phyloP scores from a whole-genome alignment of 2,113 vertebrate genomes.

The Tyto alba region DNA sequence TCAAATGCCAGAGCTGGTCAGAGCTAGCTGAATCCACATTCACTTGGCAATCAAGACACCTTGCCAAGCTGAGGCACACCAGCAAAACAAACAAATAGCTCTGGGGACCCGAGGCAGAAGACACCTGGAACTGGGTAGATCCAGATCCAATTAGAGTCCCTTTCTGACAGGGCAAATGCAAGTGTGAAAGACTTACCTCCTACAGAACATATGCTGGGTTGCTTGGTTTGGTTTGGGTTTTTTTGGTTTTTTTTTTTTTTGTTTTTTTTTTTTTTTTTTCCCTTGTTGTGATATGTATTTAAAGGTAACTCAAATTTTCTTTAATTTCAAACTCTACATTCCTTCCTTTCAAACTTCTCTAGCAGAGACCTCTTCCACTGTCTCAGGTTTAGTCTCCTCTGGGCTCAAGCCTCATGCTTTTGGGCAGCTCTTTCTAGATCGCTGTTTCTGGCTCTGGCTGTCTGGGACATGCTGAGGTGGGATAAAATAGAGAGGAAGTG shows the following conservation, averaged over 20 bases:
- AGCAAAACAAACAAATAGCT: background rate
- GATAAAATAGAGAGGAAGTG: background rate
- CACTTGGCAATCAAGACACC: background rate
- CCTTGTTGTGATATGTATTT: background rate
- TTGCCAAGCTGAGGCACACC: background rate
- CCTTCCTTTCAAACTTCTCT: background rate
- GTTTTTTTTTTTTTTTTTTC: background rate
- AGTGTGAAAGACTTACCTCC: background rate
- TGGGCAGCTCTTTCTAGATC: background rate
- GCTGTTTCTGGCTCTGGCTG: background rate
- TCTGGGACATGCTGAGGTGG: background rate
- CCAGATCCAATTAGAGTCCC: background rate
- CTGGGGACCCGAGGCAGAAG: background rate
- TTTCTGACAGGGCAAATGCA: background rate
- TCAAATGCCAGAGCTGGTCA: constrained; percentile 38
- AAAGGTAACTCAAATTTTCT: background rate
- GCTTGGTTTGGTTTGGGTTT: background rate
- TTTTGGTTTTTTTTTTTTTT: too few species aligned
- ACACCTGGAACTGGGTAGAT: constrained; percentile 11
- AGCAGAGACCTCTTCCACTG: background rate
- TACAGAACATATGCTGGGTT: background rate
- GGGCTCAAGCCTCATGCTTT: background rate
- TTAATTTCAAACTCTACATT: background rate
- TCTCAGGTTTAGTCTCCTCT: background rate
- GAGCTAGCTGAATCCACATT: constrained; percentile 43